phyloP scores from a whole-genome alignment of 2,113 vertebrate genomes.

The Bettongia penicillata region DNA sequence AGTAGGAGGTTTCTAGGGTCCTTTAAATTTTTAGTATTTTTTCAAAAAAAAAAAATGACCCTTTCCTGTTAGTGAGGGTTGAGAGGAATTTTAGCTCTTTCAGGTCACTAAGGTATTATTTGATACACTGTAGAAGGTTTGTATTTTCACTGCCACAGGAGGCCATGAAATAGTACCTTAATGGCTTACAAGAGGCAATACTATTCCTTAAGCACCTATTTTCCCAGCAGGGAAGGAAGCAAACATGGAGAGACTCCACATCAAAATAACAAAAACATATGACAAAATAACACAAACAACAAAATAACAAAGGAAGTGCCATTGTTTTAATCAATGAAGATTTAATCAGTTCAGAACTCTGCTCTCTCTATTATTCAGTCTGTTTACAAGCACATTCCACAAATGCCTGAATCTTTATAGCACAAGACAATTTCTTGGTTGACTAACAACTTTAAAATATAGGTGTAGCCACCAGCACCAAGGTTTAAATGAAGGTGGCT shows the following conservation, averaged over 20 bases:
- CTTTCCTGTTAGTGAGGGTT: not conserved
- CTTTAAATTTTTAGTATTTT: not conserved
- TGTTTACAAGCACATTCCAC: not conserved
- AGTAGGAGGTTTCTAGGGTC: not conserved
- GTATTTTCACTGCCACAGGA: not conserved
- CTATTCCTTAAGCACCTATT: not conserved
- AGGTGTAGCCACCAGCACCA: not conserved
- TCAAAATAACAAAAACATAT: not conserved
- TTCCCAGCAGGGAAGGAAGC: not conserved
- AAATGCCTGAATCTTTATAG: not conserved
- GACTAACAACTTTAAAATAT: not conserved
- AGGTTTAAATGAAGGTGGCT: not conserved
- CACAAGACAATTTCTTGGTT: not conserved
- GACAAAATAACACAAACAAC: too few relatives aligned
- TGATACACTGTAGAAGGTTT: not conserved
- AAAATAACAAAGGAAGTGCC: too few relatives aligned
- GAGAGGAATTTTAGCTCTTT: not conserved
- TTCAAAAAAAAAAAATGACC: not conserved
- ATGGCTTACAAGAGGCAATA: not conserved
- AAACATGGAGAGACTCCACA: not conserved
- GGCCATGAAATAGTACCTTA: not conserved
- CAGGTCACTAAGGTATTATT: not conserved
- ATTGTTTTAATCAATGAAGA: not conserved
- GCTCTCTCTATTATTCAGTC: not conserved
- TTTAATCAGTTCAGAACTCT: not conserved